phyloP scores from a whole-genome alignment of 37 sponge, comb jelly and placozoan genomes.

The Amphimedon queenslandica region DNA sequence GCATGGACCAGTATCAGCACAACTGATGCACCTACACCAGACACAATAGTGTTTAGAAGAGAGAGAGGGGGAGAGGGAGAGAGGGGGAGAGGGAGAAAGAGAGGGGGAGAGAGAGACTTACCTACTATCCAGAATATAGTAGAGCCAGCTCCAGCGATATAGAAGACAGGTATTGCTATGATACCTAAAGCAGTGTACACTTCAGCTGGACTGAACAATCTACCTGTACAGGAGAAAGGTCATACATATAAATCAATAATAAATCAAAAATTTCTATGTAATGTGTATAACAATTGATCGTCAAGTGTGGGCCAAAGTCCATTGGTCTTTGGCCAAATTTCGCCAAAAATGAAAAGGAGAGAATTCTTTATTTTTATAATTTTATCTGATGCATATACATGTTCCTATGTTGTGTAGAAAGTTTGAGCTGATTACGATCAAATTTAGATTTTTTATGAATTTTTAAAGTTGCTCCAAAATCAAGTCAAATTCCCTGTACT shows the following conservation, averaged over 20 bases:
- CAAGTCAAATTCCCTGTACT: no score
- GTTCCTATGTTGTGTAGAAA: no score
- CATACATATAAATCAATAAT: background rate
- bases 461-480: no score
- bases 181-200: conserved; percentile 37
- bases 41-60: no score
- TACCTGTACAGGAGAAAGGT: conserved; percentile 13
- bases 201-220: conserved; percentile 57
- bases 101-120: conserved; percentile 20
- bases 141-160: conserved; percentile 67
- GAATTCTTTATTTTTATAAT: no score
- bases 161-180: conserved; percentile 59
- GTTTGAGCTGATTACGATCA: no score
- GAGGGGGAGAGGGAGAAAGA: background rate
- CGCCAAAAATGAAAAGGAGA: no score
- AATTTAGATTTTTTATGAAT: no score
- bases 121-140: conserved; percentile 82
- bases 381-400: no score
- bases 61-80: background rate
- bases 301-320: background rate
- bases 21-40: conserved; percentile 64
- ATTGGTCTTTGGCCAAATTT: no score
- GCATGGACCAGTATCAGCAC: conserved; percentile 61
- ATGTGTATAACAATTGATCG: background rate
- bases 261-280: background rate